Base-by-base conservation (phyloP, 1,140 invertebrate species). In the Leptoteleia sp. region DNA sequence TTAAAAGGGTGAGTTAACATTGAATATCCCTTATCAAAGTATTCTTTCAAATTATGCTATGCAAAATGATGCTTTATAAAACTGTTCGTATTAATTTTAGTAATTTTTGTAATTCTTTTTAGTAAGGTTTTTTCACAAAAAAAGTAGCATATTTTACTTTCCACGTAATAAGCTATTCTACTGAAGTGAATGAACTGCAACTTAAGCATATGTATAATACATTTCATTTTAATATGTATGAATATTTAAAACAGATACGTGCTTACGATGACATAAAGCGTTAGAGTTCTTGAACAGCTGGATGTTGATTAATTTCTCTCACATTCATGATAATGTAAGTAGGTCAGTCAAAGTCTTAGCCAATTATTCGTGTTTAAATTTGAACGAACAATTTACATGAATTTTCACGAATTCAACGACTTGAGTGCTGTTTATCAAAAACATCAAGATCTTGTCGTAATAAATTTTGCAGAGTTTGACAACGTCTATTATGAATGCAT, bases 301-400 rank as follows among this genome's bases (percentile, higher is more conserved):
- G 33, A 35, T 68, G 64, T 57, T 68, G 64, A 68, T 68, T 48
- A 68, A 68, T 68, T 68, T 54, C 64, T 68, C 64, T 68, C 64
- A 40, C 64, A 68, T 57, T 68, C 52, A 68, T 57, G 64, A 68
- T 68, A 68, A 42, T 17, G 12, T 13, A 68, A 68, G 64, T 57
- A 57, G 64, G 64, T 48, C 64, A 57, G 52, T 55, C 64, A 67
- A 67, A 55, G 40, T 47, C 42, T 67, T 62, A 62, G 68, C 55
- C 57, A 72, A 72, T 72, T 72, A 72, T 72, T 62, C 57, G 68
- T 29, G 55, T 72, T 72, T 72, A 72, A 72, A 54, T 72, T 62
- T 72, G 57, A 72, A 72, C 40, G 12, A 47, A 27, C 38, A 72
- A 59, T 72, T 62, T 62, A 72, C 55, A 72, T 72, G 38, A 27